phyloP scores from a whole-genome alignment of 2,113 vertebrate species.

The Clarias batrachus region DNA sequence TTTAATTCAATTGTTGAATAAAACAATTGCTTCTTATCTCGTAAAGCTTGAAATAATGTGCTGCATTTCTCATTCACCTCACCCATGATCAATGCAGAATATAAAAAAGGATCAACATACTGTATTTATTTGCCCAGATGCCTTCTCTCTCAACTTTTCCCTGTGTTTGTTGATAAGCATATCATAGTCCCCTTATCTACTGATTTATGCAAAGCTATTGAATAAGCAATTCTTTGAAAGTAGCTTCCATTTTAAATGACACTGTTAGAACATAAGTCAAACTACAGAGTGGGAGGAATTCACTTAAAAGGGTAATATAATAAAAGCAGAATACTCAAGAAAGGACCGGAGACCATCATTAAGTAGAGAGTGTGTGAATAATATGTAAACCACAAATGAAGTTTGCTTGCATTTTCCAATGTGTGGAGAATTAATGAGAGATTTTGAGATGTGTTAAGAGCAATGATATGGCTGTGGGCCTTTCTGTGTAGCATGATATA shows the following conservation, averaged over 20 bases:
- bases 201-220: constrained; percentile 16
- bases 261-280: constrained; percentile 27
- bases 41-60: background rate
- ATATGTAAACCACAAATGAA: background rate
- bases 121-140: background rate
- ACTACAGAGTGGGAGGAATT: background rate
- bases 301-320: constrained; percentile 5
- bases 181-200: background rate
- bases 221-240: background rate
- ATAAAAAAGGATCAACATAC: background rate
- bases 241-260: constrained; percentile 9
- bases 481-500: background rate
- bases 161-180: constrained; percentile 17
- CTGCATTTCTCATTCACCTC: background rate
- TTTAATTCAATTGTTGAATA: background rate
- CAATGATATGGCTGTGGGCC: background rate
- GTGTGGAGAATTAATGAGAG: background rate
- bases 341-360: background rate
- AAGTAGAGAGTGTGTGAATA: background rate
- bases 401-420: background rate
- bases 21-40: background rate
- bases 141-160: background rate
- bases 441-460: background rate
- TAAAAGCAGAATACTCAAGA: background rate
- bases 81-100: background rate